A percentile compares a stretch with the other conserved stretches of the same genome.
phyloP scores from a whole-genome alignment of 1,140 invertebrate genomes.

The Drosophila tristis region DNA sequence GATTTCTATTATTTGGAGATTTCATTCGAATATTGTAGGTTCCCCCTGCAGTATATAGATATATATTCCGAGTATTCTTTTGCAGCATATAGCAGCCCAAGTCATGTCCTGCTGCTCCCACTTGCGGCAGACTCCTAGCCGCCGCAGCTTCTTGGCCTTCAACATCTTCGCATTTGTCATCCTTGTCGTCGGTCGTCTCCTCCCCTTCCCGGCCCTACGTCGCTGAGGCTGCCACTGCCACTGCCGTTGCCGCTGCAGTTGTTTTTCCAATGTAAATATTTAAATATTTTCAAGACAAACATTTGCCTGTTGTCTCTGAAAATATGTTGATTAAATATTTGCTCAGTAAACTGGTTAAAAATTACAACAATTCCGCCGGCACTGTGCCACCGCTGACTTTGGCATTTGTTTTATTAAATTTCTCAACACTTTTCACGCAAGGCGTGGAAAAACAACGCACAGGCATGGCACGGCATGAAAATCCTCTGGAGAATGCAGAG shows the following conservation, averaged over 20 bases:
- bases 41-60: no score
- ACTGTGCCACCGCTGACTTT: slow-evolving; percentile 50
- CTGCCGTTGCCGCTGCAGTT: slow-evolving; percentile 49
- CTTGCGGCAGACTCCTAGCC: neutral
- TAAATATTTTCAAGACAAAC: slow-evolving; percentile 83
- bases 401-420: slow-evolving; percentile 79
- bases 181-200: slow-evolving; percentile 36
- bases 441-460: slow-evolving; percentile 70
- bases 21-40: no score
- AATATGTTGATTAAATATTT: slow-evolving; percentile 82
- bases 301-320: slow-evolving; percentile 73
- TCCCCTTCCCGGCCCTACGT: slow-evolving; percentile 19
- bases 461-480: slow-evolving; percentile 17
- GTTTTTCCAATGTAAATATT: slow-evolving; percentile 80
- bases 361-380: slow-evolving; percentile 70
- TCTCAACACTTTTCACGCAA: slow-evolving; percentile 69
- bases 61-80: no score
- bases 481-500: neutral
- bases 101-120: neutral
- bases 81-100: neutral
- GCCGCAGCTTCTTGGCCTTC: slow-evolving; percentile 25
- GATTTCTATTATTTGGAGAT: no score
- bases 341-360: slow-evolving; percentile 81
- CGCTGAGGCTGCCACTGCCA: neutral
- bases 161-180: slow-evolving; percentile 35